A percentile compares a stretch with the other conserved stretches of the same genome.
phyloP scores from a whole-genome alignment of 2,888 invertebrate genomes.

The Lochmaea capreae region DNA sequence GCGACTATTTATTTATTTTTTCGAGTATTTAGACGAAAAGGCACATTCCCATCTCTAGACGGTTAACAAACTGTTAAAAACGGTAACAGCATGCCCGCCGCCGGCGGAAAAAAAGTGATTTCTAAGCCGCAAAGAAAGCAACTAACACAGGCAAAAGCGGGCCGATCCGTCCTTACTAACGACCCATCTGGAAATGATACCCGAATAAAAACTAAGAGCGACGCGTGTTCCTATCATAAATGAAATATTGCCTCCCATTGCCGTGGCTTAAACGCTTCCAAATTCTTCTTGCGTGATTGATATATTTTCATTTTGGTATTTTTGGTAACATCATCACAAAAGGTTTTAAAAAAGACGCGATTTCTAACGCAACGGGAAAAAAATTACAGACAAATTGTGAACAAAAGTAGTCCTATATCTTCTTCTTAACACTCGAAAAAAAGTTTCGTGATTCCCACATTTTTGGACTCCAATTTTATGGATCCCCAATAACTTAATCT shows the following conservation, averaged over 20 bases:
- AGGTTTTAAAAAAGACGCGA: background rate
- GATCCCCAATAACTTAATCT: too few relatives aligned
- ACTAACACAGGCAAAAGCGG: conserved; percentile 27
- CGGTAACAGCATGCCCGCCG: conserved; percentile 53
- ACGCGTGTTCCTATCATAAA: conserved; percentile 52
- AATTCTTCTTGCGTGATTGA: conserved; percentile 45
- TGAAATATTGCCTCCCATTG: conserved; percentile 48
- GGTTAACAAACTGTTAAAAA: conserved; percentile 38
- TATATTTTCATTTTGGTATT: conserved; percentile 32
- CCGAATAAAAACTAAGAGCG: conserved; percentile 50
- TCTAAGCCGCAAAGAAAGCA: conserved; percentile 48
- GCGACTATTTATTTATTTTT: background rate
- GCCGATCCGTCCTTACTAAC: conserved; percentile 42
- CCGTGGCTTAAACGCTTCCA: conserved; percentile 37
- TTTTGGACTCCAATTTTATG: too few relatives aligned
- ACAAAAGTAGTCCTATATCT: background rate
- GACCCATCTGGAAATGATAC: conserved; percentile 52
- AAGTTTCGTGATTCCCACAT: background rate
- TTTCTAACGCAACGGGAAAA: background rate
- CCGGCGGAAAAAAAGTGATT: conserved; percentile 56
- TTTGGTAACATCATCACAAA: conserved; percentile 26
- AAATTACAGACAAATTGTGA: conserved; percentile 2
- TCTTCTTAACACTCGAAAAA: background rate
- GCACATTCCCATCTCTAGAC: conserved; percentile 16
- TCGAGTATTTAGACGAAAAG: background rate